Evolutionary conservation across 2,113 vertebrate genomes (phyloP).

Genomic region (Centropus bengalensis): DNA sequence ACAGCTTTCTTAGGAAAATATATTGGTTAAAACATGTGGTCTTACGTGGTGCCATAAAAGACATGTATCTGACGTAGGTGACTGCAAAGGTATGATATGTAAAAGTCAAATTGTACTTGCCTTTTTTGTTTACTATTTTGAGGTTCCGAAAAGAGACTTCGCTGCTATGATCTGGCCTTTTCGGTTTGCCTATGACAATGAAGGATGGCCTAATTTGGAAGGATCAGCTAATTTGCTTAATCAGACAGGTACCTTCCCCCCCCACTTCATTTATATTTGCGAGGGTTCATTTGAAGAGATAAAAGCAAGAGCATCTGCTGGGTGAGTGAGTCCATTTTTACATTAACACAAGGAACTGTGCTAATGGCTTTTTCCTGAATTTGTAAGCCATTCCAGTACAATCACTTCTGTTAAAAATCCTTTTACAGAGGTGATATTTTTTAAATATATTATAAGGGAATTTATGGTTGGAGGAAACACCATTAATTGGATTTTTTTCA

Average conservation of each 20-base stretch:
- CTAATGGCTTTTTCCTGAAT: neutral
- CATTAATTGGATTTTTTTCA: neutral
- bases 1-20: neutral
- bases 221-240: slow-evolving; percentile 72
- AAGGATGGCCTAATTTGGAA: slow-evolving; percentile 78
- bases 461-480: neutral
- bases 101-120: neutral
- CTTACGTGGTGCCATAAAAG: neutral
- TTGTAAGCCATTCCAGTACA: neutral
- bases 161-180: slow-evolving; percentile 81
- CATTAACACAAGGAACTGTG: neutral
- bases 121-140: neutral
- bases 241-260: slow-evolving; percentile 65
- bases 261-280: neutral
- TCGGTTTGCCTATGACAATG: slow-evolving; percentile 78
- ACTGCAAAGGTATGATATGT: neutral
- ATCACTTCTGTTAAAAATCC: neutral
- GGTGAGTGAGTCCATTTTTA: neutral
- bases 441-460: neutral
- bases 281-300: neutral
- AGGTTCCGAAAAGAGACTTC: slow-evolving; percentile 70
- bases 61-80: neutral
- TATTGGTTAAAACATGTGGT: neutral
- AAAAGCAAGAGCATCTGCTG: neutral
- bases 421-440: neutral